Base-by-base conservation (phyloP, 2,888 invertebrate genomes). In the Andrena marginata region DNA sequence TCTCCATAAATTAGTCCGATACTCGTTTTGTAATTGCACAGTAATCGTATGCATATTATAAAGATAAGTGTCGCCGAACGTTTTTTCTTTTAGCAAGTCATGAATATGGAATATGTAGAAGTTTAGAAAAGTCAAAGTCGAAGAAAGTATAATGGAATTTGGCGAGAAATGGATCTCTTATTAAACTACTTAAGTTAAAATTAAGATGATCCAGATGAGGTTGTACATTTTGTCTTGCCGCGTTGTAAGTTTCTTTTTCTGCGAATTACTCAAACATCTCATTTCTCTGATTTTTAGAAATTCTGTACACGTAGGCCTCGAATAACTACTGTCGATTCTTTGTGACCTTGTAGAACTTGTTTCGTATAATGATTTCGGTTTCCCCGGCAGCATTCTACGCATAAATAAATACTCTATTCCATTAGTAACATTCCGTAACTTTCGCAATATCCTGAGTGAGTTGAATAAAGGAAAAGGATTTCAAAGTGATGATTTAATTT, bases 341-440 rank as follows among this genome's bases (percentile, higher is more conserved):
- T 64, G 60, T 23, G 67, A 51, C 79, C 80, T 72, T 72, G 79
- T 13, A n/a, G 1, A 72, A 79, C 79, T 56, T 65, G 79, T 80
- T 77, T 67, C 54, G 16, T 71, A 62, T 35, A 63, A 67, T 49
- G 33, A 63, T 63, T 63, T 29, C 56, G 33, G 59, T 70, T 64
- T 26, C 7, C 49, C 42, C 64, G 42, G 2, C 16, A 60, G 62
- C 59, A 67, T 31, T 71, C 42, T 26, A 7, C 16, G 59, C 59
- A 77, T 67, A 65, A 59, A 29, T 77, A 80, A 70, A 31, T 56
- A 29, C 8, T 23, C 20, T 51, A 35, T 23, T 59, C 20, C 51
- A 51, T 16, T 8, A 69, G 33, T 8, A 7, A 7, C 60, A 16
- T 20, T 51, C 20, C 8, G 51, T 51, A 51, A 20, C 51, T 20